Base-by-base conservation (phyloP, 1,140 invertebrate species). In the Chymomyza costata region DNA sequence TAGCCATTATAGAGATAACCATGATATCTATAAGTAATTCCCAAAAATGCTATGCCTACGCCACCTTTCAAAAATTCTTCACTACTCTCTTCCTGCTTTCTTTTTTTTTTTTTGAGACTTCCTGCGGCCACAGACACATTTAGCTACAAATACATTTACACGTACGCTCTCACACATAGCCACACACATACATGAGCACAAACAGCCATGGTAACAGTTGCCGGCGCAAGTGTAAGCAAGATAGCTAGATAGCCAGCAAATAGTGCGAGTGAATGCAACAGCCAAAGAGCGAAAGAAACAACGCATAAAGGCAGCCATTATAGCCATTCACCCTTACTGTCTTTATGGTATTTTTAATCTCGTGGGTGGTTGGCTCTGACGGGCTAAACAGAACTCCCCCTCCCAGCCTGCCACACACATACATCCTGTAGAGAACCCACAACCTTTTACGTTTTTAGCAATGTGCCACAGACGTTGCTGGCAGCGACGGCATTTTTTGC, bases 321-420 rank as follows among this genome's bases (percentile, higher is more conserved):
- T 68, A 80, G 60, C 74, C 73, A 80, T 80, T 80, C 73, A 80
- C 73, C 73, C 73, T 80, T 80, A 80, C 73, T 80, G 73, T 80
- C 73, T 80, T 80, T 80, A 80, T 80, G 64, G 74, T 64, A 80
- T 80, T 80, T 80, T 80, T 81, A 80, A 80, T 80, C 73, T 80
- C 65, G 74, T 80, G 74, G 73, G 73, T 80, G 73, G 73, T 65
- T 65, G 56, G 53, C 31, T 34, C 13, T 11, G 7, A 3, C 67
- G 40, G 51, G 32, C 48, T 55, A n/a, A n/a, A n/a, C n/a, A n/a
- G n/a, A n/a, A n/a, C 63, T 39, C 28, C 48, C 16, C 48, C 19
- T 30, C 30, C 46, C 25, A 44, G 6, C 37, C 40, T 25, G 10
- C 14, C 21, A 37, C 38, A 41, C 53, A 53, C 11, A 1, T 39